Evolutionary conservation across 2,113 vertebrate species (phyloP).

Genomic region (Heterotis niloticus): DNA sequence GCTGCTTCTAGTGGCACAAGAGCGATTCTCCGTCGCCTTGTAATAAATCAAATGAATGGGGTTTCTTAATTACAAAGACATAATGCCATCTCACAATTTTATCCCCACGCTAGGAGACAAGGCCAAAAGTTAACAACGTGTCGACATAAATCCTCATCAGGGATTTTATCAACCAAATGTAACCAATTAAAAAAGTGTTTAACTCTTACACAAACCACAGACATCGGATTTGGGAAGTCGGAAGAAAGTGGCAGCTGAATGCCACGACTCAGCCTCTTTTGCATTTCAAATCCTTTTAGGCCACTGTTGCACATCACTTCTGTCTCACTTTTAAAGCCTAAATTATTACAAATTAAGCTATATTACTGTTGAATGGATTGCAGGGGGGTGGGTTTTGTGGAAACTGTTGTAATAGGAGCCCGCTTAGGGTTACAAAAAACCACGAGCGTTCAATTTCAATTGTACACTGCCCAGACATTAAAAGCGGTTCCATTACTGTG

Average conservation of each 20-base stretch:
- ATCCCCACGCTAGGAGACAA: constrained; percentile 12
- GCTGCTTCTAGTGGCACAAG: constrained; percentile 14
- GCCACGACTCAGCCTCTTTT: background rate
- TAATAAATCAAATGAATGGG: constrained; percentile 20
- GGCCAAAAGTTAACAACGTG: constrained; percentile 19
- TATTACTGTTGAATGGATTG: background rate
- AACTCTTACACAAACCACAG: background rate
- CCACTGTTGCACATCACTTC: background rate
- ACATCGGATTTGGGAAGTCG: background rate
- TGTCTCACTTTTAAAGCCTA: background rate
- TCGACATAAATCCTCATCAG: constrained; percentile 16
- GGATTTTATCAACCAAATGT: constrained; percentile 16
- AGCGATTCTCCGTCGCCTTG: constrained; percentile 15
- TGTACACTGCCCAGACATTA: background rate
- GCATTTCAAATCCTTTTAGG: background rate
- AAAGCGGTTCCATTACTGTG: background rate
- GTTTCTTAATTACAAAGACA: constrained; percentile 22
- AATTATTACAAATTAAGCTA: background rate
- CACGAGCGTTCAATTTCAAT: background rate
- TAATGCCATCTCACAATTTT: constrained; percentile 17
- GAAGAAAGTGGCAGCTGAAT: background rate
- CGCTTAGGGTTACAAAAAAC: background rate
- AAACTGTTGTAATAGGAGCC: background rate
- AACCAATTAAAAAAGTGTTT: constrained; percentile 9
- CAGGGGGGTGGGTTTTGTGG: background rate